Conservation (phyloP, 64 coral and sea anemone genomes). For the Anthopleura sola region DNA sequence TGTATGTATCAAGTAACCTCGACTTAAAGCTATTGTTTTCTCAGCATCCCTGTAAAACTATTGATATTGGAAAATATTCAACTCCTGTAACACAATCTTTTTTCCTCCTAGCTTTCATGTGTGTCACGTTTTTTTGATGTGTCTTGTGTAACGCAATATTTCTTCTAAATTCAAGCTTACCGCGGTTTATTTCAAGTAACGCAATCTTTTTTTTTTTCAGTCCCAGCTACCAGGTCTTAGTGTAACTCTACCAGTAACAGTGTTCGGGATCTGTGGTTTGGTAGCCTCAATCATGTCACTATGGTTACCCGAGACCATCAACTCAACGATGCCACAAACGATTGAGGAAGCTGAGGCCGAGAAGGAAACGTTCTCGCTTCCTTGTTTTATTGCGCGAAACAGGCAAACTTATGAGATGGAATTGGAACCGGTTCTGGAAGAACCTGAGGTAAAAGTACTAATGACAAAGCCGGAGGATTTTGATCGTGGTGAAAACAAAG, state of each 20-base stretch:
- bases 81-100: too few species aligned
- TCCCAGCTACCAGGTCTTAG: constrained; percentile 7
- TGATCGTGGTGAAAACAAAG: background rate
- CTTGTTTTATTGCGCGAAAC: background rate
- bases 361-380: background rate
- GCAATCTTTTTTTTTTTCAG: background rate
- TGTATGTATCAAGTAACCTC: too few species aligned
- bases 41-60: too few species aligned
- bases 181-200: too few species aligned
- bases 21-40: too few species aligned
- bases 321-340: constrained; percentile 3
- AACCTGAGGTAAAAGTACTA: background rate
- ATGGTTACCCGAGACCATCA: background rate
- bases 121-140: too few species aligned
- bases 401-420: background rate
- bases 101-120: too few species aligned
- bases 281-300: background rate
- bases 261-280: background rate
- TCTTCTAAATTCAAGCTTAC: too few species aligned
- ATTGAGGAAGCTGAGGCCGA: constrained; percentile 14
- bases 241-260: background rate
- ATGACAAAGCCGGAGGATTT: background rate
- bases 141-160: too few species aligned
- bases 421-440: background rate
- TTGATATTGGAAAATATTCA: too few species aligned